Evolutionary conservation across 2,888 invertebrate species (phyloP).

Genomic region (Drosophila monieri): DNA sequence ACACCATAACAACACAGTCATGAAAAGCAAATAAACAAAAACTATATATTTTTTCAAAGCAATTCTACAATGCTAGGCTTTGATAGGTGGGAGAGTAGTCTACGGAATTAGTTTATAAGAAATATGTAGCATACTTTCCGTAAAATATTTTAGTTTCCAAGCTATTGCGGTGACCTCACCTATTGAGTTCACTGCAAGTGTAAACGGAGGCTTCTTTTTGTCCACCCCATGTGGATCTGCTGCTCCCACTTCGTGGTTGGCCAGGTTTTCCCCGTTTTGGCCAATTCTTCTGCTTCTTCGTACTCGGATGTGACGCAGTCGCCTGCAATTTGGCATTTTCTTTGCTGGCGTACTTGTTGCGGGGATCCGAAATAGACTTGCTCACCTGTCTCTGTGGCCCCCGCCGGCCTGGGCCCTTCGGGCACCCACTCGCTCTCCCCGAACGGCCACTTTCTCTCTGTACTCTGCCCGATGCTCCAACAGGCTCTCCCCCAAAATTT

Average conservation of each 20-base stretch:
- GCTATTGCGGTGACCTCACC: not conserved
- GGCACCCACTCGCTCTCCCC: constrained; percentile 6
- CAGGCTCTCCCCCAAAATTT: constrained; percentile 5
- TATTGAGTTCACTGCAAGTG: constrained; percentile 25
- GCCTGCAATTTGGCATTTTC: constrained; percentile 72
- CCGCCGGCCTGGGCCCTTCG: not conserved
- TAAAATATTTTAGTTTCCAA: not conserved
- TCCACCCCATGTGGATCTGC: constrained; percentile 32
- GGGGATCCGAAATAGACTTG: constrained; percentile 65
- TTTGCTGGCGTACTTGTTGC: constrained; percentile 51
- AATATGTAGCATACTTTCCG: not conserved
- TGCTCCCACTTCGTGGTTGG: constrained; percentile 34
- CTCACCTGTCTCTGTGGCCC: constrained; percentile 61
- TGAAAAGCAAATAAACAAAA: not conserved
- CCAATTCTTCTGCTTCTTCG: constrained; percentile 10
- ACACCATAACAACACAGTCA: not conserved
- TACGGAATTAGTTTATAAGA: not conserved
- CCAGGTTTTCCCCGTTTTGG: constrained; percentile 21
- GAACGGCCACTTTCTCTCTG: not conserved
- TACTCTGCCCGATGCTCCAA: not conserved
- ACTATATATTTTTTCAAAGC: not conserved
- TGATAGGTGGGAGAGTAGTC: not conserved
- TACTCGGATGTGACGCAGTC: constrained; percentile 66
- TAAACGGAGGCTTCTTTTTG: not conserved
- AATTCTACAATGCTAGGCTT: not conserved